These are phyloP conservation scores for Darevskia mixta DNA, from an alignment of 2,797 vertebrate species.

Conservation along the genomic window DNA sequence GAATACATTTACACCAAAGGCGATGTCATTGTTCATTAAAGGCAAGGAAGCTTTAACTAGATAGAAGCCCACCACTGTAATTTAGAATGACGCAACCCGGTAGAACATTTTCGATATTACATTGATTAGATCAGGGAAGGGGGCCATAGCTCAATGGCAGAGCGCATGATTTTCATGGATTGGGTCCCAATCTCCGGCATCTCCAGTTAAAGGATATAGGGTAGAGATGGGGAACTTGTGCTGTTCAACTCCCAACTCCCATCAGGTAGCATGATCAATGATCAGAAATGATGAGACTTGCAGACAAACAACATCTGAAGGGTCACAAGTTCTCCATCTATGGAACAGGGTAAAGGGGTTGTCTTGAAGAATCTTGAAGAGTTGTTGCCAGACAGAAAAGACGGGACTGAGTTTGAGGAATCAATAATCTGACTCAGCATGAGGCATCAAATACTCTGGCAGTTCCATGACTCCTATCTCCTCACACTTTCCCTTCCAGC, in stretches of 20 bases:
- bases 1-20: not conserved
- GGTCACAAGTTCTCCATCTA: not conserved
- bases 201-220: not conserved
- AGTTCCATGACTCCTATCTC: not conserved
- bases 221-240: not conserved
- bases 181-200: not conserved
- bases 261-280: no score
- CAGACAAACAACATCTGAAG: not conserved
- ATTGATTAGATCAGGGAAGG: not conserved
- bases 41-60: not conserved
- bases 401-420: not conserved
- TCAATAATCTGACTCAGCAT: not conserved
- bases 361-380: no score
- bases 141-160: no score
- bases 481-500: not conserved
- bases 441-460: not conserved
- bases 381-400: not conserved
- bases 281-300: not conserved
- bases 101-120: not conserved
- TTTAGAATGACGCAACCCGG: not conserved
- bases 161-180: not conserved
- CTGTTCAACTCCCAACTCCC: not conserved
- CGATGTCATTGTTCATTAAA: not conserved
- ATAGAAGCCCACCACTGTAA: not conserved
- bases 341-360: no score